Percentiles rank a stretch among this genome's conserved stretches.
Evolutionary conservation across 2,888 invertebrate species (phyloP).

Genomic region (Drosophila pegasa): DNA sequence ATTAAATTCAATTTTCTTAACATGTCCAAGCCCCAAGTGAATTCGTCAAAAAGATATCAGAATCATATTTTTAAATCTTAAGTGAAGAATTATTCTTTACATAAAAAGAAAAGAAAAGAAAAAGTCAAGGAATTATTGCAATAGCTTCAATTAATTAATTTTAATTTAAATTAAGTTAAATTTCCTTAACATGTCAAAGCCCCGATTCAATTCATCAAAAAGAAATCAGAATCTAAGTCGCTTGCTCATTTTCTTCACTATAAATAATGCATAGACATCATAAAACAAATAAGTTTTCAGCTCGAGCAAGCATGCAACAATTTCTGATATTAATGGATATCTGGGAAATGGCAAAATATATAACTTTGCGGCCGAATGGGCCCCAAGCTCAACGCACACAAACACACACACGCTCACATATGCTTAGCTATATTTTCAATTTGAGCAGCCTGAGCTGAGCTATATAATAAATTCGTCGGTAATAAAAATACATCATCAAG

Average conservation of each 20-base stretch:
- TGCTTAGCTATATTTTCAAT: slow-evolving; percentile 51
- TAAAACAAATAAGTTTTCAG: slow-evolving; percentile 5
- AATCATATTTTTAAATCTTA: too few relatives aligned
- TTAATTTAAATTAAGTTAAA: not conserved
- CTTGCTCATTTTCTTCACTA: not conserved
- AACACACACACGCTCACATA: too few relatives aligned
- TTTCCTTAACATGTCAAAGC: not conserved
- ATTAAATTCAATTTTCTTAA: not conserved
- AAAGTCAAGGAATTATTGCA: too few relatives aligned
- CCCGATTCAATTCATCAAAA: not conserved
- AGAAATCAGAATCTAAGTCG: not conserved
- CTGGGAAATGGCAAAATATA: slow-evolving; percentile 19
- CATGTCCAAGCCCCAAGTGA: not conserved
- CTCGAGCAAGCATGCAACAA: not conserved
- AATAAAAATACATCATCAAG: slow-evolving; percentile 78
- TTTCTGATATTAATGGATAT: slow-evolving; percentile 2
- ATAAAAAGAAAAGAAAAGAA: too few relatives aligned
- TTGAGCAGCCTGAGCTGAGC: slow-evolving; percentile 42
- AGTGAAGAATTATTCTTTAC: too few relatives aligned
- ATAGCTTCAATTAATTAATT: too few relatives aligned
- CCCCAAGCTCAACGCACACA: slow-evolving; percentile 15
- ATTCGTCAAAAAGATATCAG: too few relatives aligned
- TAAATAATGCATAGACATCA: slow-evolving; percentile 3
- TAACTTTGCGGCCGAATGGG: slow-evolving; percentile 37
- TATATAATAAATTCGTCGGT: slow-evolving; percentile 68